phyloP scores from a whole-genome alignment of 2,113 vertebrate genomes.

The Tor tambroides region DNA sequence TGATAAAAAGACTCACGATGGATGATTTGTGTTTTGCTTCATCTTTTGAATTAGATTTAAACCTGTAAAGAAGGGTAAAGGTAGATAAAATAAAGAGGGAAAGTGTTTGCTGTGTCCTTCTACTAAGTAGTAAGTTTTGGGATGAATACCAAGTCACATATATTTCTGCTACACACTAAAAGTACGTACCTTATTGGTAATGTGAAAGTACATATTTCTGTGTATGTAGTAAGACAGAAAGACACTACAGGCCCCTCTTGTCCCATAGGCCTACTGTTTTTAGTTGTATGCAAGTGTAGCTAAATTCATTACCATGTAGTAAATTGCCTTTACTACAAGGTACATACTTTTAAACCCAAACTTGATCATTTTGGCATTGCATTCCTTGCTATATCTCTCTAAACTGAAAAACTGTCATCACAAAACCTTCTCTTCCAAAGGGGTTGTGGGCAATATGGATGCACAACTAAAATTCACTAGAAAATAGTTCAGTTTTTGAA shows the following conservation, averaged over 20 bases:
- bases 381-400: background rate
- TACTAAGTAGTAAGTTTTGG: background rate
- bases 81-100: background rate
- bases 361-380: background rate
- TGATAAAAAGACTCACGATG: background rate
- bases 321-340: background rate
- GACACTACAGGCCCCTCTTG: background rate
- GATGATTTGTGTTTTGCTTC: background rate
- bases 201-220: background rate
- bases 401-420: background rate
- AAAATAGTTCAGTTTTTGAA: background rate
- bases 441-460: background rate
- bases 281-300: background rate
- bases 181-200: background rate
- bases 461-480: too few species aligned
- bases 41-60: conserved; percentile 1
- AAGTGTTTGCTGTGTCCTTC: background rate
- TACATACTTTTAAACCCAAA: background rate
- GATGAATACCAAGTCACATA: background rate
- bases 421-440: background rate
- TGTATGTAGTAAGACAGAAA: background rate
- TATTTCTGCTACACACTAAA: background rate
- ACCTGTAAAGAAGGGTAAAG: background rate
- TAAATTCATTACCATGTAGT: background rate
- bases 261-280: background rate